Evolutionary conservation across 2,888 invertebrate species (phyloP).

Genomic region (Bibio marci): DNA sequence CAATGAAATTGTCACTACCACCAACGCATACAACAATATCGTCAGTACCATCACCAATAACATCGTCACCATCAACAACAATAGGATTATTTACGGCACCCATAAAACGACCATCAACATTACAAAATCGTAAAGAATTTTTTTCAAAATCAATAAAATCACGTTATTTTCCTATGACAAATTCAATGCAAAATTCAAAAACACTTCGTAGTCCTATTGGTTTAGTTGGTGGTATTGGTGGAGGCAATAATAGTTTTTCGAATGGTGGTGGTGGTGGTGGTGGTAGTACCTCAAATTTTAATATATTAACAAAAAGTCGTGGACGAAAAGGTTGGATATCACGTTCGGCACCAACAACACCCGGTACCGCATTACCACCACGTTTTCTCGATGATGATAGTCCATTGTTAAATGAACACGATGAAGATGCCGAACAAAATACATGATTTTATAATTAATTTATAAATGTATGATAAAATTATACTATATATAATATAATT

Average conservation of each 20-base stretch:
- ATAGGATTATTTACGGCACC: conserved; percentile 2
- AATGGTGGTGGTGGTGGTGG: conserved; percentile 39
- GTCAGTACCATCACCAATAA: conserved; percentile 9
- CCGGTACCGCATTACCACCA: conserved; percentile 44
- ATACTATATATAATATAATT: too few relatives aligned
- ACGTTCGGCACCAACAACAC: conserved; percentile 65
- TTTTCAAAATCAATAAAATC: conserved; percentile 43
- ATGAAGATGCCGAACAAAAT: conserved; percentile 29
- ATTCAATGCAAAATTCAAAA: conserved; percentile 13
- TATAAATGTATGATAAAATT: too few relatives aligned
- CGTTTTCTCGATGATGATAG: conserved; percentile 46
- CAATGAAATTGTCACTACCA: conserved; percentile 20
- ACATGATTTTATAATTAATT: neutral
- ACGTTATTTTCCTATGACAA: conserved; percentile 44
- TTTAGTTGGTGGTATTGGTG: conserved; percentile 17
- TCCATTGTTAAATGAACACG: conserved; percentile 40
- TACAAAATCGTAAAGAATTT: conserved; percentile 29
- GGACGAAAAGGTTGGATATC: conserved; percentile 45
- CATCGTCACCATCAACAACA: neutral
- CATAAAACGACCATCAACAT: conserved; percentile 18
- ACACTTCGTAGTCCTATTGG: conserved; percentile 24
- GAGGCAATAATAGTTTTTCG: conserved; percentile 11
- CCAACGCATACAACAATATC: conserved; percentile 15
- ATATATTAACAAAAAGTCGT: conserved; percentile 18
- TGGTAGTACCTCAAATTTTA: conserved; percentile 39